Percentiles rank a stretch among this genome's conserved stretches.
phyloP scores from a whole-genome alignment of 2,888 invertebrate species.

The Acrocyrtus sp. region DNA sequence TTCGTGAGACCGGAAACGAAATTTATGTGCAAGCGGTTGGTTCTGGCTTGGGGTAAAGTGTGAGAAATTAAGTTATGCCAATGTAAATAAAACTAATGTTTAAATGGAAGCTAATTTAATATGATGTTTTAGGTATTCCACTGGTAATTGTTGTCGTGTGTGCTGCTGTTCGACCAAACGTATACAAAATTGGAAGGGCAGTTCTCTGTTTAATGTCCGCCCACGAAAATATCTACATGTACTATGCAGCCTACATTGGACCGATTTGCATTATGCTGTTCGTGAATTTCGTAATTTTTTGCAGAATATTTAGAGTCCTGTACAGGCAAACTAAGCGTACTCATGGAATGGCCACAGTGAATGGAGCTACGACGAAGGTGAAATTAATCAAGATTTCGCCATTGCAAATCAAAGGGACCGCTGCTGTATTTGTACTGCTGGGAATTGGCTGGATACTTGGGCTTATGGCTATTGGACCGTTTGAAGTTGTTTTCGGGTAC shows the following conservation, averaged over 20 bases:
- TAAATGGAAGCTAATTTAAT: background rate
- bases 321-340: constrained; percentile 63
- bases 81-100: background rate
- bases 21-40: constrained; percentile 68
- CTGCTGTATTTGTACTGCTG: constrained; percentile 58
- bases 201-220: constrained; percentile 66
- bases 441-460: constrained; percentile 62
- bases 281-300: constrained; percentile 67
- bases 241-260: constrained; percentile 67
- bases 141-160: constrained; percentile 66
- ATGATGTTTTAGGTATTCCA: constrained; percentile 66
- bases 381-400: constrained; percentile 53
- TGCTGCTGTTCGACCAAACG: constrained; percentile 65
- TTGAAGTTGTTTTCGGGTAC: constrained; percentile 58
- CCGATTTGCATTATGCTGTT: constrained; percentile 67
- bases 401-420: constrained; percentile 61
- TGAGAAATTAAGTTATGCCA: background rate
- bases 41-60: constrained; percentile 69
- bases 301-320: constrained; percentile 66
- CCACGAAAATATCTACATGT: constrained; percentile 65
- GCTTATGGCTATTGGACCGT: constrained; percentile 62
- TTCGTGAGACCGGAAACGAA: constrained; percentile 68
- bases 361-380: background rate
- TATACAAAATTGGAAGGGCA: constrained; percentile 65
- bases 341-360: background rate